phyloP scores from a whole-genome alignment of 2,113 vertebrate genomes.

The Alligator mississippiensis region DNA sequence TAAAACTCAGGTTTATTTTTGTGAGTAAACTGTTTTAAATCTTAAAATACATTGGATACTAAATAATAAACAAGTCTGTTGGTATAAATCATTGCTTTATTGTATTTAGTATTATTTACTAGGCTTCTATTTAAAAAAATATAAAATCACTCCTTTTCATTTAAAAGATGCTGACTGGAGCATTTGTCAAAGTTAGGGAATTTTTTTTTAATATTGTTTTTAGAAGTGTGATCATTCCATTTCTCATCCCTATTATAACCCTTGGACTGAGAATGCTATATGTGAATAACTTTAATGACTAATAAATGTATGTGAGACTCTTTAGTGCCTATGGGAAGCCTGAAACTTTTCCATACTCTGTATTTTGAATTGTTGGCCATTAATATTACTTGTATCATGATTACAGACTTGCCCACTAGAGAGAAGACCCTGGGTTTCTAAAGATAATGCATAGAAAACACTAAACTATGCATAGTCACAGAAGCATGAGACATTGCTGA shows the following conservation, averaged over 20 bases:
- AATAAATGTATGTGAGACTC: neutral
- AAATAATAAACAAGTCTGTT: neutral
- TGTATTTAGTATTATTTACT: conserved; percentile 43
- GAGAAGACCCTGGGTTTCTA: neutral
- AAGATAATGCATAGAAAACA: neutral
- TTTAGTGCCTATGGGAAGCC: neutral
- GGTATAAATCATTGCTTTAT: conserved; percentile 48
- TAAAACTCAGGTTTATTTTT: neutral
- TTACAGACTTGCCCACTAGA: neutral
- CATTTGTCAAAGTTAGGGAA: neutral
- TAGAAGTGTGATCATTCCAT: neutral
- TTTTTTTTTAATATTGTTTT: conserved; percentile 23
- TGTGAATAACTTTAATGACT: neutral
- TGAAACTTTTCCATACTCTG: neutral
- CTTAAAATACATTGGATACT: conserved; percentile 9
- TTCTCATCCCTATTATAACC: neutral
- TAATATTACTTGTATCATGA: neutral
- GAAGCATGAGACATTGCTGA: neutral
- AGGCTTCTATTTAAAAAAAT: conserved; percentile 40
- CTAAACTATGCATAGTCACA: conserved; percentile 50
- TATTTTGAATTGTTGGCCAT: neutral
- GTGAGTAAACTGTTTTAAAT: neutral
- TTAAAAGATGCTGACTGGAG: conserved; percentile 47
- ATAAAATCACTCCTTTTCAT: conserved; percentile 27
- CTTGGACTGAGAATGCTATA: neutral